Evolutionary conservation across 2,113 vertebrate species (phyloP).

Genomic region (Acanthisitta chloris): DNA sequence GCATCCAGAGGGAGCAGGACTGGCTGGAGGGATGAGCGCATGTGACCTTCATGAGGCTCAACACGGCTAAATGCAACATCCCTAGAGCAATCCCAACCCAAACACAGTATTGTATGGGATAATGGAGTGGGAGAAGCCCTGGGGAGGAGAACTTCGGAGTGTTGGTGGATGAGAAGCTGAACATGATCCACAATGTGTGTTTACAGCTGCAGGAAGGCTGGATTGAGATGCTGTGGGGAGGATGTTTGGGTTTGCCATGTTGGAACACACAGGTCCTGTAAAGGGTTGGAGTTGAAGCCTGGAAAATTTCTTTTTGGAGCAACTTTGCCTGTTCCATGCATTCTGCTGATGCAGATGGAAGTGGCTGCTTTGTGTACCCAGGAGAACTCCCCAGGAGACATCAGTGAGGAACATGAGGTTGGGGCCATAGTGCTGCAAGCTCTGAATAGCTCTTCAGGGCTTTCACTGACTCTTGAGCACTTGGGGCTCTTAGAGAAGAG

Average conservation of each 20-base stretch:
- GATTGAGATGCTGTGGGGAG: not conserved
- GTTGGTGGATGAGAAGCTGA: not conserved
- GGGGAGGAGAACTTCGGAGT: not conserved
- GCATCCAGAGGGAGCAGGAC: not conserved
- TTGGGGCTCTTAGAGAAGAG: not conserved
- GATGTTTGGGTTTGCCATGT: not conserved
- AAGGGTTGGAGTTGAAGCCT: not conserved
- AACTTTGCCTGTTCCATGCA: fast-evolving
- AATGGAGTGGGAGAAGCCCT: not conserved
- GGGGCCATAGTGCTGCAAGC: no score
- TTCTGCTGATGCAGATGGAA: not conserved
- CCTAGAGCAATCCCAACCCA: not conserved
- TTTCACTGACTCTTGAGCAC: not conserved
- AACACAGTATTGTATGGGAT: not conserved
- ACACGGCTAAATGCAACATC: not conserved
- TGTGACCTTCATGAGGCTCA: not conserved
- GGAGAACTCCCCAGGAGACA: not conserved
- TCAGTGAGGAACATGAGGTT: not conserved
- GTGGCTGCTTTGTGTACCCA: not conserved
- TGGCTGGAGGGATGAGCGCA: not conserved
- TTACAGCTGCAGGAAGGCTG: not conserved
- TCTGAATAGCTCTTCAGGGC: not conserved
- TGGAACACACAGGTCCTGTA: not conserved
- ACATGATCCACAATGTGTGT: not conserved
- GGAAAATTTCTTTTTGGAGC: not conserved